These are phyloP conservation scores for Lissonota sp. DNA, from an alignment of 2,888 invertebrate species.

Conservation along the genomic window DNA sequence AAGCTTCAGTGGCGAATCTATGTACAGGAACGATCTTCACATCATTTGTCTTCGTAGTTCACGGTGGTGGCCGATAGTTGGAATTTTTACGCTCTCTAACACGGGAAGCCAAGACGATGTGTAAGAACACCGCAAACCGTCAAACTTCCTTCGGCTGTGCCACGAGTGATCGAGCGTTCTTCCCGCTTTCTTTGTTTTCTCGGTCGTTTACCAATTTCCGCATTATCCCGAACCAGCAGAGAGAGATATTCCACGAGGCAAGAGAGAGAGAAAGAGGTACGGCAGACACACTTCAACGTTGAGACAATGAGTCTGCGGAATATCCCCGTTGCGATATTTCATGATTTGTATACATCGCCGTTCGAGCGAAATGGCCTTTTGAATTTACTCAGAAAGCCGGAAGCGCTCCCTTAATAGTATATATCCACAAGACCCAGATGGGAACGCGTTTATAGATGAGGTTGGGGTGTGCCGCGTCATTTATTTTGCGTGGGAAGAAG, in stretches of 20 bases:
- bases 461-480: conserved; percentile 29
- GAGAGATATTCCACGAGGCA: no score
- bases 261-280: no score
- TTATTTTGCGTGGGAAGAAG: conserved; percentile 34
- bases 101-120: conserved; percentile 22
- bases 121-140: conserved; percentile 26
- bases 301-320: conserved; percentile 53
- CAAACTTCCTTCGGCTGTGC: conserved; percentile 54
- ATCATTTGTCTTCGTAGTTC: conserved; percentile 62
- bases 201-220: conserved; percentile 30
- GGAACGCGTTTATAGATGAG: conserved; percentile 1
- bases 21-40: conserved; percentile 34
- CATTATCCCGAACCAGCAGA: not conserved
- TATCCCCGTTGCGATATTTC: conserved; percentile 44
- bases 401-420: conserved; percentile 12
- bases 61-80: conserved; percentile 50
- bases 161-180: conserved; percentile 59
- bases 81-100: conserved; percentile 55
- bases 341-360: conserved; percentile 37
- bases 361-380: conserved; percentile 48
- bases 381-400: conserved; percentile 52
- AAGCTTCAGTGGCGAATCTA: conserved; percentile 35
- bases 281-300: conserved; percentile 1
- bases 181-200: conserved; percentile 30
- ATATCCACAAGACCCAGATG: conserved; percentile 5